Evolutionary conservation across 2,797 vertebrate species (phyloP).

Genomic region (Characodon lateralis): DNA sequence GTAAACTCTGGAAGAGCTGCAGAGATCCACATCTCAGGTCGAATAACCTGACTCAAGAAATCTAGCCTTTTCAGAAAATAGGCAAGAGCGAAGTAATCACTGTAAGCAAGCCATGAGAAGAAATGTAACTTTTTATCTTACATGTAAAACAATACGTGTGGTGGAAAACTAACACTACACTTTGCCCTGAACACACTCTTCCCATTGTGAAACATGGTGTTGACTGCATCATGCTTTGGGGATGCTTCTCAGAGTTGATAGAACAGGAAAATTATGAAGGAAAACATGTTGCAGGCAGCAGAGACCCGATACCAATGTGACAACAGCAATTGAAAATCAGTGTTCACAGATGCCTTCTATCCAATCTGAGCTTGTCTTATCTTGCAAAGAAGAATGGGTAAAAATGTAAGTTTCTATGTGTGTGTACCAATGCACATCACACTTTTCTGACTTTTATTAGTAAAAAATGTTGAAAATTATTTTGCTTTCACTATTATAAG

Average conservation of each 20-base stretch:
- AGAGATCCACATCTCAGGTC: neutral
- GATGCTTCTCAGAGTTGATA: neutral
- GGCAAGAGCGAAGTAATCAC: neutral
- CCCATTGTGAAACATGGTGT: neutral
- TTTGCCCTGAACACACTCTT: neutral
- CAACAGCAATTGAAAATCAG: neutral
- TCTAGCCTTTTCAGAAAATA: neutral
- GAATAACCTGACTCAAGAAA: neutral
- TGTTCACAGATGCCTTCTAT: neutral
- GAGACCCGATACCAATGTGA: neutral
- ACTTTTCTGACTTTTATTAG: neutral
- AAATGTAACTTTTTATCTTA: neutral
- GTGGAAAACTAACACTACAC: neutral
- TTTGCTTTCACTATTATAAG: neutral
- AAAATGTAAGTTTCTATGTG: neutral
- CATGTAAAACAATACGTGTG: neutral
- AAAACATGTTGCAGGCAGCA: neutral
- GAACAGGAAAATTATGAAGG: neutral
- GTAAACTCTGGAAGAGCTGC: neutral
- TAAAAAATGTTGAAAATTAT: neutral
- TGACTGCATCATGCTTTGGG: neutral
- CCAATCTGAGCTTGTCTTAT: neutral
- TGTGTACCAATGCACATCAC: neutral
- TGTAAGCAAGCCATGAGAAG: neutral
- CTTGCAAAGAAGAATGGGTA: neutral